These are phyloP conservation scores for Acronicta aceris DNA, from an alignment of 2,888 invertebrate species.

Conservation along the genomic window DNA sequence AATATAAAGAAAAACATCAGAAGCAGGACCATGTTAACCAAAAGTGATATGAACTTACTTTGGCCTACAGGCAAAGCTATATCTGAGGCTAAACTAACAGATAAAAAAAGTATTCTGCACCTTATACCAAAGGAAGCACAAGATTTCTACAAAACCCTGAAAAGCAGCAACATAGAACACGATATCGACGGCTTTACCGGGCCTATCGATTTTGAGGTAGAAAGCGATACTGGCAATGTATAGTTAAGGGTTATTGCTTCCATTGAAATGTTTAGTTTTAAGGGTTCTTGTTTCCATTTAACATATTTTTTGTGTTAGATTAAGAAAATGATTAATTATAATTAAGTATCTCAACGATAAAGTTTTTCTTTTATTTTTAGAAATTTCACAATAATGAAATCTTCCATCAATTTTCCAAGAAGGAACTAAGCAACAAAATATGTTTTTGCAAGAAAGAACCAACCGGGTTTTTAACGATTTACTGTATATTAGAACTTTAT, in stretches of 20 bases:
- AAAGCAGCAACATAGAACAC: conserved; percentile 17
- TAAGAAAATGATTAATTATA: conserved; percentile 2
- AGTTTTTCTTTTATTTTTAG: conserved; percentile 24
- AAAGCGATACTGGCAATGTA: too few species aligned
- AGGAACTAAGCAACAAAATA: conserved; percentile 30
- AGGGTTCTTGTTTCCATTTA: too few species aligned
- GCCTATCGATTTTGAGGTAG: conserved; percentile 36
- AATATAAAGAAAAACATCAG: conserved; percentile 34
- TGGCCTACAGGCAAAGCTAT: conserved; percentile 36
- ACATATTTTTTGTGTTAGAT: not conserved
- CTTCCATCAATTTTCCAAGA: conserved; percentile 23
- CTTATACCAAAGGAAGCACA: conserved; percentile 31
- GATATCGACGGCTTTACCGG: conserved; percentile 21
- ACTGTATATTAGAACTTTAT: conserved; percentile 24
- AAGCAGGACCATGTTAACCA: conserved; percentile 25
- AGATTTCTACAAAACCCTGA: conserved; percentile 29
- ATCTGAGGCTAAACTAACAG: conserved; percentile 23
- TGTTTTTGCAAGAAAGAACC: conserved; percentile 32
- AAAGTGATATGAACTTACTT: conserved; percentile 36
- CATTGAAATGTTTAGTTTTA: too few species aligned
- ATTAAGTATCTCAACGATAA: conserved; percentile 12
- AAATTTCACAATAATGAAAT: conserved; percentile 6
- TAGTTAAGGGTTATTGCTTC: too few species aligned
- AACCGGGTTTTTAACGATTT: conserved; percentile 29
- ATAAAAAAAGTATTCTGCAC: conserved; percentile 35